Evolutionary conservation across 1,140 invertebrate species (phyloP).

Genomic region (Ruditapes philippinarum): DNA sequence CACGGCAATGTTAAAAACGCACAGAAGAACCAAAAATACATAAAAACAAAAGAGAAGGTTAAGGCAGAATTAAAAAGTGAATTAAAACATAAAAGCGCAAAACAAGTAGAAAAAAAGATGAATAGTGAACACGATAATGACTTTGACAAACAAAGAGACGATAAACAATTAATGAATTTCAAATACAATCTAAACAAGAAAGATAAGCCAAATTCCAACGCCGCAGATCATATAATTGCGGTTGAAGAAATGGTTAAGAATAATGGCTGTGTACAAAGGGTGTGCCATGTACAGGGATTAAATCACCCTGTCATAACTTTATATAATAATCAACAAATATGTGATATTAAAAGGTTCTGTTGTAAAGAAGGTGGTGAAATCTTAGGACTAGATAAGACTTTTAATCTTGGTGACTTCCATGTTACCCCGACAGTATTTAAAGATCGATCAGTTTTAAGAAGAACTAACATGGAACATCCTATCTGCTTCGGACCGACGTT

Average conservation of each 20-base stretch:
- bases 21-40: neutral
- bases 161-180: conserved; percentile 24
- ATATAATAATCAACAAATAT: conserved; percentile 27
- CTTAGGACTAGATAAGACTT: conserved; percentile 46
- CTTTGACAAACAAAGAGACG: conserved; percentile 4
- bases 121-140: neutral
- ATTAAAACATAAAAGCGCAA: neutral
- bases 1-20: neutral
- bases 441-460: conserved; percentile 13
- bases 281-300: conserved; percentile 32
- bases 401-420: conserved; percentile 20
- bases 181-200: neutral
- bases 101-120: neutral
- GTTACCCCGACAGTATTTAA: conserved; percentile 48
- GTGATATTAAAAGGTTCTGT: too few relatives aligned
- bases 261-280: conserved; percentile 23
- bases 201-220: neutral
- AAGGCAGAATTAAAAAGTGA: neutral
- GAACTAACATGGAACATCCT: neutral
- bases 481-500: conserved; percentile 25
- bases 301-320: conserved; percentile 18
- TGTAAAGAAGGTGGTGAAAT: neutral
- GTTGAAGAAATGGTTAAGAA: conserved; percentile 41
- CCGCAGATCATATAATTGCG: too few relatives aligned
- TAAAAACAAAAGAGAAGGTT: neutral